Evolutionary conservation across 2,113 vertebrate species (phyloP).

Genomic region (Xenotilapia caudafasciata): DNA sequence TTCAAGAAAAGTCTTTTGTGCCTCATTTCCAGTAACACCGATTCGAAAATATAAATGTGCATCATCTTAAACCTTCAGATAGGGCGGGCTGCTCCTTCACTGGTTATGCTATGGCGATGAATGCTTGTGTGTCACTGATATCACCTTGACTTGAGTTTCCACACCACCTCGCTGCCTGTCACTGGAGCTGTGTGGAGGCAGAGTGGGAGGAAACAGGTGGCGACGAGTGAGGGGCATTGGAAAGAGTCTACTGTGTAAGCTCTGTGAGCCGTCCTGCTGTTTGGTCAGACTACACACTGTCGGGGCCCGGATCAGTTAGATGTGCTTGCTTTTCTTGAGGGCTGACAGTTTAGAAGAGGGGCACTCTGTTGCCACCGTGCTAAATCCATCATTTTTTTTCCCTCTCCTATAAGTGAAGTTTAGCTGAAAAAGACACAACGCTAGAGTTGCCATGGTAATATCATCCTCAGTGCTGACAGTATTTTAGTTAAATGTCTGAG

Average conservation of each 20-base stretch:
- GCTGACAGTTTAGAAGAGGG: background rate
- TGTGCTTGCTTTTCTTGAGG: background rate
- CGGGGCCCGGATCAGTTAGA: background rate
- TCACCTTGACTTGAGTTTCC: background rate
- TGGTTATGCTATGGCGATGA: background rate
- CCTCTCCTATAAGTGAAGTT: background rate
- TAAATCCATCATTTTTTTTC: background rate
- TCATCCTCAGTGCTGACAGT: background rate
- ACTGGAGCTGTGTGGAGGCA: background rate
- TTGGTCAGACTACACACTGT: background rate
- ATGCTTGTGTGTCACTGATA: background rate
- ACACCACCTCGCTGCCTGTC: background rate
- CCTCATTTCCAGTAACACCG: background rate
- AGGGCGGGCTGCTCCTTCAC: background rate
- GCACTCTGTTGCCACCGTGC: background rate
- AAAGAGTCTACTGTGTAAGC: background rate
- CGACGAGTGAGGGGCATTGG: background rate
- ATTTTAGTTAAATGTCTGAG: background rate
- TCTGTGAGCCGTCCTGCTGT: constrained; percentile 15
- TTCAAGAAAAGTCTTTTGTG: background rate
- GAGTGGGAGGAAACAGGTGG: constrained; percentile 7
- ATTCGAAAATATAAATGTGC: background rate
- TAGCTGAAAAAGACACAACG: background rate
- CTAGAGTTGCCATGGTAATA: background rate
- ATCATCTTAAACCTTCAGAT: background rate